These are phyloP conservation scores for Hemitrygon akajei DNA, from an alignment of 2,797 vertebrate genomes.

Conservation along the genomic window DNA sequence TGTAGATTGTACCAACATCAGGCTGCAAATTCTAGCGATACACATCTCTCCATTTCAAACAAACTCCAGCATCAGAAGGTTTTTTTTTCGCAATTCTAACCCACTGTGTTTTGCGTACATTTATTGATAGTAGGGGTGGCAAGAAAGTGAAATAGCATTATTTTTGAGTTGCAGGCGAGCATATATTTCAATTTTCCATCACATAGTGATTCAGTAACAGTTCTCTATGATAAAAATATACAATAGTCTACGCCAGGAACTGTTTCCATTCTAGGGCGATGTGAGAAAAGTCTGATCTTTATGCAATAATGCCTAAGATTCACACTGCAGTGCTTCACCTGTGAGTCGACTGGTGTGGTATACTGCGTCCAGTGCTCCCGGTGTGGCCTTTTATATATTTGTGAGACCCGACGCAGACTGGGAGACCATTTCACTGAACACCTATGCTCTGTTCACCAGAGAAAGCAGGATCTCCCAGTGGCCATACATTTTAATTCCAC, in stretches of 20 bases:
- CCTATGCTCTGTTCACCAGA: too few species aligned
- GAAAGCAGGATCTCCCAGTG: too few species aligned
- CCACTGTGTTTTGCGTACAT: neutral
- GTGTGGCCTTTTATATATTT: too few species aligned
- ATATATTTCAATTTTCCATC: neutral
- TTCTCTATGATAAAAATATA: neutral
- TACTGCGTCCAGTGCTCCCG: too few species aligned
- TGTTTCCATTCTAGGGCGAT: neutral
- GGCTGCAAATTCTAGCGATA: neutral
- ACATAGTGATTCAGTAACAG: neutral
- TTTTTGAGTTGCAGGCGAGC: neutral
- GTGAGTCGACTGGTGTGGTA: too few species aligned
- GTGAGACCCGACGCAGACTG: too few species aligned
- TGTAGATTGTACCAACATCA: neutral
- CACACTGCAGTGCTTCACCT: neutral
- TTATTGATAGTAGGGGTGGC: neutral
- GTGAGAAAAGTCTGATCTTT: too few species aligned
- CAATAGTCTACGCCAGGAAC: neutral
- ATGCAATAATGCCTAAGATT: neutral
- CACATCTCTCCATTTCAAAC: neutral
- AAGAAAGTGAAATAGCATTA: neutral
- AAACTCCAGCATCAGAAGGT: neutral
- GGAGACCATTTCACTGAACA: too few species aligned
- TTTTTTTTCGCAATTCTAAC: neutral
- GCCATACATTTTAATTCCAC: too few species aligned